These are phyloP conservation scores for Champsocephalus gunnari DNA, from an alignment of 2,797 vertebrate species.

Conservation along the genomic window DNA sequence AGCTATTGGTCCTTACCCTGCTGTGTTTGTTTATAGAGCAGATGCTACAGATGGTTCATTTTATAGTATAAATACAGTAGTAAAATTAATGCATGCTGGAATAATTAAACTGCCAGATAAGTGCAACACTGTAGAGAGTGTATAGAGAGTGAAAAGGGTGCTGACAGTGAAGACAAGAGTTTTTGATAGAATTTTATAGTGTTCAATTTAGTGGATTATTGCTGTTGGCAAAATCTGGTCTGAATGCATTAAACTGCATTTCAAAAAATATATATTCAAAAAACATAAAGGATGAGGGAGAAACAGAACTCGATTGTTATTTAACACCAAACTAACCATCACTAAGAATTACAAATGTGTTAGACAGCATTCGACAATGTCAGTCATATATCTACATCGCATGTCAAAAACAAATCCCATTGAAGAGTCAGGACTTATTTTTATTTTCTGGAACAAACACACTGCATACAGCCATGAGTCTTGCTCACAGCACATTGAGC, in stretches of 20 bases:
- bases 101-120: background rate
- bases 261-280: too few relatives aligned
- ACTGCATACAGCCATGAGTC: background rate
- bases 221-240: background rate
- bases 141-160: background rate
- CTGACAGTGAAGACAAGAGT: background rate
- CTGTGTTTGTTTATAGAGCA: conserved; percentile 11
- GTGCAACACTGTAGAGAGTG: background rate
- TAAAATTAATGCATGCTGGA: background rate
- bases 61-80: background rate
- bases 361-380: too few relatives aligned
- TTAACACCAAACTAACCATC: too few relatives aligned
- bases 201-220: background rate
- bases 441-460: background rate
- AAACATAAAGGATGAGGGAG: too few relatives aligned
- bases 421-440: too few relatives aligned
- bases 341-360: too few relatives aligned
- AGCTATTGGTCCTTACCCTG: too few relatives aligned
- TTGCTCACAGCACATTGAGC: background rate
- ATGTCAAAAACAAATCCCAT: too few relatives aligned
- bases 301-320: too few relatives aligned
- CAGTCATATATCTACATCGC: too few relatives aligned
- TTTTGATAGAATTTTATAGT: background rate
- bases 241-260: too few relatives aligned
- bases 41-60: background rate